Conservation (phyloP, 2,888 invertebrate genomes). For the Cerceris rybyensis region DNA sequence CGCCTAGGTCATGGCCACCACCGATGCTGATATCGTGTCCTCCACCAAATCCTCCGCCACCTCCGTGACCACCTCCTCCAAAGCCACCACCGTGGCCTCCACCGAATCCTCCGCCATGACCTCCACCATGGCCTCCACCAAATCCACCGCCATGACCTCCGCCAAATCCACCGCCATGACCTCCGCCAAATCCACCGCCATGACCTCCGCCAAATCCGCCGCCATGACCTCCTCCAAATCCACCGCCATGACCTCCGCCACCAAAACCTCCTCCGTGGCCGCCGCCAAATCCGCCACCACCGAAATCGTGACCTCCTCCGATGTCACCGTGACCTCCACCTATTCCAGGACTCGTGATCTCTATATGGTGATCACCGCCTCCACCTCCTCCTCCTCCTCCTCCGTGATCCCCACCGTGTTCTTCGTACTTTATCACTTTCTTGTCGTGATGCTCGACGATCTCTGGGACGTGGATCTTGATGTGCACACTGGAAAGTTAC, state of each 20-base stretch:
- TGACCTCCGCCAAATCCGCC: constrained; percentile 16
- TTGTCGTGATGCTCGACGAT: constrained; percentile 70
- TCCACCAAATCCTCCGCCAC: constrained; percentile 43
- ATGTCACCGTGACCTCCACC: constrained; percentile 35
- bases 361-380: constrained; percentile 57
- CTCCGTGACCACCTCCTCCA: constrained; percentile 39
- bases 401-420: constrained; percentile 65
- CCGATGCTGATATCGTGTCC: constrained; percentile 29
- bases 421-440: constrained; percentile 66
- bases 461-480: constrained; percentile 73
- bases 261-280: constrained; percentile 36
- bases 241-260: constrained; percentile 28
- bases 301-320: constrained; percentile 30
- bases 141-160: constrained; percentile 18
- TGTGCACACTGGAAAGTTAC: constrained; percentile 71
- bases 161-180: constrained; percentile 21
- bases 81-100: constrained; percentile 29
- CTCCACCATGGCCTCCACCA: constrained; percentile 32
- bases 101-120: constrained; percentile 15
- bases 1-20: constrained; percentile 38
- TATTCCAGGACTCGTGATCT: constrained; percentile 63
- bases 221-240: constrained; percentile 27
- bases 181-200: constrained; percentile 30
- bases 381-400: constrained; percentile 58
- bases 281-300: constrained; percentile 32